Evolutionary conservation across 2,797 vertebrate species (phyloP), one percentile per base, ranked within the genome.

Genomic region (Hypotaenidia okinawae): DNA sequence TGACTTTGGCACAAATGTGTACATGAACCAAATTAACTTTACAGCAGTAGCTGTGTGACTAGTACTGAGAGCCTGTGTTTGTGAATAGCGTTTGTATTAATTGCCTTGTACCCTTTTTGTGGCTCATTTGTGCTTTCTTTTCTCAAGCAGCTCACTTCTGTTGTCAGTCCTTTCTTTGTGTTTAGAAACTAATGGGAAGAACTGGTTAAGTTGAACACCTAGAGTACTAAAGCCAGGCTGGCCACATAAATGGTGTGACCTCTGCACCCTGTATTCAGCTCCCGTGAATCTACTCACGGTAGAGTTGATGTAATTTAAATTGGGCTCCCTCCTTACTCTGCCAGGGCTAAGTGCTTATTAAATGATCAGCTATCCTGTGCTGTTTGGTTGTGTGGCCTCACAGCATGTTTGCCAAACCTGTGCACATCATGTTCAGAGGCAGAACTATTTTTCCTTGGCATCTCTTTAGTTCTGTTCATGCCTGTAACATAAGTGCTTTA

Each of bases 1-100:
- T 95, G 97, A 87, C 91, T 96, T 97, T 69, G 80, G 84, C 94
- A 94, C 76, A 91, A 84, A 78, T 87, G 8, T 1, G 11, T 63
- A 3, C 66, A 55, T 85, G 84, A 87, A 84, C 6, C 79, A 80
- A 10, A 30, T 52, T 23, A 63, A 73, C 80, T 68, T 69, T 21
- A 8, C 24, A 43, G 61, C 70, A 59, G n/a, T 43, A 64, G 41
- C 74, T 81, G 51, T 43, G n/a, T 75, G 45, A 57, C 82, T 84
- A 30, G 25, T 51, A 11, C 52, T 30, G 45, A 90, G 72, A 79
- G 43, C 59, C 84, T 62, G n/a, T 72, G 58, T 73, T 68, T 83
- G 76, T 52, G 17, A 47, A 33, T 23, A 77, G 32, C 5, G 0
- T 41, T 80, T 49, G 24, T 41, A 30, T 83, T 73, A 4, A 70